Evolutionary conservation across 2,113 vertebrate genomes (phyloP).

Genomic region (Pimephales promelas): DNA sequence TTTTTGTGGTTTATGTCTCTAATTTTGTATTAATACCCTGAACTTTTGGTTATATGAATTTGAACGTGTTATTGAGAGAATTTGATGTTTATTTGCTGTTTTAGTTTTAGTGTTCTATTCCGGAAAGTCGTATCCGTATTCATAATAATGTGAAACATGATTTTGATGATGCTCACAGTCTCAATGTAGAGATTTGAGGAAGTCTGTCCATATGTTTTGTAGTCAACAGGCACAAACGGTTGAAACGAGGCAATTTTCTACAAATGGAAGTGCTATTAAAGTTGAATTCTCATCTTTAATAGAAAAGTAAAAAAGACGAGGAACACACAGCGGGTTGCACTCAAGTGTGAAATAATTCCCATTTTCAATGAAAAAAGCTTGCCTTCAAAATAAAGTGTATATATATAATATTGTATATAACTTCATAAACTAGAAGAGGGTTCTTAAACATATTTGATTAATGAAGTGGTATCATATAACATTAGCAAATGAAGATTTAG

Average conservation of each 20-base stretch:
- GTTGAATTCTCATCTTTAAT: slow-evolving; percentile 49
- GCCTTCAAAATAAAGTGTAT: neutral
- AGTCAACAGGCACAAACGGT: slow-evolving; percentile 48
- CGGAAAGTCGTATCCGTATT: neutral
- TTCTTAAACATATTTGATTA: slow-evolving; percentile 19
- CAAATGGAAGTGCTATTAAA: slow-evolving; percentile 44
- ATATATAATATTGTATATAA: neutral
- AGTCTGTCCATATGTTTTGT: slow-evolving; percentile 36
- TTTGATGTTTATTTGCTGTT: neutral
- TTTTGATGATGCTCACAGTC: slow-evolving; percentile 3
- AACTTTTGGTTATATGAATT: neutral
- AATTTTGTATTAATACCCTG: neutral
- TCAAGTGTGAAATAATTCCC: slow-evolving; percentile 49
- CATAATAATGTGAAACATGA: neutral
- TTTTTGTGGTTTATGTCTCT: neutral
- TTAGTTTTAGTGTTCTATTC: neutral
- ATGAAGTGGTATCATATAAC: neutral
- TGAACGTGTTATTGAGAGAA: neutral
- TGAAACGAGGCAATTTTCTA: slow-evolving; percentile 49
- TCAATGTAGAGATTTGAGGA: neutral
- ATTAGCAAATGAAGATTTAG: neutral
- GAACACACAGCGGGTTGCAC: slow-evolving; percentile 11
- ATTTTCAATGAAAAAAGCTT: slow-evolving; percentile 29
- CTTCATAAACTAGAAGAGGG: neutral
- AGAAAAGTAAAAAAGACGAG: slow-evolving; percentile 38